Percentiles rank a stretch among this genome's conserved stretches.
Conservation (phyloP, 1,140 invertebrate genomes). For the Drosophila tristis region DNA sequence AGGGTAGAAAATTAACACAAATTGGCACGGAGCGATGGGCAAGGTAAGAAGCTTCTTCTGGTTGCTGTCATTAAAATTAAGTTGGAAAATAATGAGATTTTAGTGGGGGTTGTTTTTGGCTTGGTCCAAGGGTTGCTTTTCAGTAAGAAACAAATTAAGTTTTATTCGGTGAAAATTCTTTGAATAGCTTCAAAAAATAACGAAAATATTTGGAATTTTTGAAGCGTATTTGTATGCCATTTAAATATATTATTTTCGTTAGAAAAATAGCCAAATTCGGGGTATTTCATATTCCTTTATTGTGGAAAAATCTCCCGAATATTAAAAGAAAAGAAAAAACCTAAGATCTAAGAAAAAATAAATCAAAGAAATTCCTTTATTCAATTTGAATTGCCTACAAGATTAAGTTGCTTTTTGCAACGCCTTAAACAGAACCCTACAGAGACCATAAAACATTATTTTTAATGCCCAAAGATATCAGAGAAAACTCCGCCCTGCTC, state of each 20-base stretch:
- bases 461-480: slow-evolving; percentile 43
- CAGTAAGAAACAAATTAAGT: not conserved
- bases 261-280: not conserved
- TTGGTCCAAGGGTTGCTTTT: slow-evolving; percentile 17
- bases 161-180: too few species aligned
- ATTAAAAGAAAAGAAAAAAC: not conserved
- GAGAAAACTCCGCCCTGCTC: not conserved
- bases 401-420: not conserved
- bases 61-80: slow-evolving; percentile 40
- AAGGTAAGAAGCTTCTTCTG: slow-evolving; percentile 23
- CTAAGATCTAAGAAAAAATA: slow-evolving; percentile 14
- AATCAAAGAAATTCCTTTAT: not conserved
- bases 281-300: slow-evolving; percentile 2
- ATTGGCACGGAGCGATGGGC: not conserved
- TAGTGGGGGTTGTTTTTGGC: slow-evolving; percentile 17
- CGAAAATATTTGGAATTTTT: too few species aligned
- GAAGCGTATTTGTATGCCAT: too few species aligned
- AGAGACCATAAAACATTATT: slow-evolving; percentile 43
- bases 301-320: not conserved
- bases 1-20: slow-evolving; percentile 7
- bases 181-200: too few species aligned
- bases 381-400: slow-evolving; percentile 1
- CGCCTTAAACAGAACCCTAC: slow-evolving; percentile 21
- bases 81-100: slow-evolving; percentile 48
- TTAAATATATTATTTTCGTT: too few species aligned